phyloP scores from a whole-genome alignment of 2,113 vertebrate species.

The Sarotherodon lohbergeri region DNA sequence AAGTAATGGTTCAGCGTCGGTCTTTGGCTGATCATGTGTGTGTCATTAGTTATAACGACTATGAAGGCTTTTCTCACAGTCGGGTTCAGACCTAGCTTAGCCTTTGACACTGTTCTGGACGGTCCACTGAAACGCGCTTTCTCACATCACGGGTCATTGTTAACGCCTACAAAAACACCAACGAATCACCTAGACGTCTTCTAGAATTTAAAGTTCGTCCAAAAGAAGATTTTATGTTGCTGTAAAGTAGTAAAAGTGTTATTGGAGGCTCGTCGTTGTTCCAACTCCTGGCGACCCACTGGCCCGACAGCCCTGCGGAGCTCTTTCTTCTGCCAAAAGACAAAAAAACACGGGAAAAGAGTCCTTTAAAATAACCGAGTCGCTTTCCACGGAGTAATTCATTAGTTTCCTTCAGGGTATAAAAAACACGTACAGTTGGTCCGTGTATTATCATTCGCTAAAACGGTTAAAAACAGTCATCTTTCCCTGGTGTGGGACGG shows the following conservation, averaged over 20 bases:
- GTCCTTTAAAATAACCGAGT: neutral
- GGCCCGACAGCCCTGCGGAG: slow-evolving; percentile 29
- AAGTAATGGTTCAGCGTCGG: neutral
- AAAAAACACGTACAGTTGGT: neutral
- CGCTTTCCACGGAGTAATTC: neutral
- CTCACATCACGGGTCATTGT: neutral
- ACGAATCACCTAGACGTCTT: neutral
- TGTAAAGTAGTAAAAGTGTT: neutral
- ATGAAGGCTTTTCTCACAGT: slow-evolving; percentile 1
- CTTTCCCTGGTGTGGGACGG: neutral
- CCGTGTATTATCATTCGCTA: neutral
- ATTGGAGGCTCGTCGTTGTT: slow-evolving; percentile 32
- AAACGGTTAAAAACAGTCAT: slow-evolving; percentile 8
- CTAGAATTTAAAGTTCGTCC: neutral
- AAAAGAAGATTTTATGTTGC: neutral
- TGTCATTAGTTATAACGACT: neutral
- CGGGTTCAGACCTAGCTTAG: slow-evolving; percentile 44
- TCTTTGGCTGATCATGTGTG: neutral
- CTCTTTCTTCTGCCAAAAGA: slow-evolving; percentile 22
- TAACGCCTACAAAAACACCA: neutral
- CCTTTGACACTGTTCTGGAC: slow-evolving; percentile 30
- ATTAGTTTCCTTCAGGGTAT: neutral
- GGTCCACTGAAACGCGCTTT: neutral
- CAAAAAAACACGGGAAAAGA: neutral
- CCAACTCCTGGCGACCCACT: slow-evolving; percentile 42